phyloP scores from a whole-genome alignment of 2,888 invertebrate genomes.

The Orgyia antiqua region DNA sequence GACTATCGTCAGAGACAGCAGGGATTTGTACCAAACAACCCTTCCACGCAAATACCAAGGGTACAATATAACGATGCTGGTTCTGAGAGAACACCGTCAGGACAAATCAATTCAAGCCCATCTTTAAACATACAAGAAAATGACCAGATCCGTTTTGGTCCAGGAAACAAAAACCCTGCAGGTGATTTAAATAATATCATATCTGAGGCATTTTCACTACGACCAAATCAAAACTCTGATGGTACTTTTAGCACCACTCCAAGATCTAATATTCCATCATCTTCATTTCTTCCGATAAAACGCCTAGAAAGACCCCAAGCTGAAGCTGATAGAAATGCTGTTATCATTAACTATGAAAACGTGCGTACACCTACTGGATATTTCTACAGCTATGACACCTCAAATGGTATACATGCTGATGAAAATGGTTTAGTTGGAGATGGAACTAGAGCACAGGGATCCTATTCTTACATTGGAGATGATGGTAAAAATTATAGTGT shows the following conservation, averaged over 20 bases:
- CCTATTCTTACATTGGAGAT: conserved; percentile 60
- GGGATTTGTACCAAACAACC: too few relatives aligned
- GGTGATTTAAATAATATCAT: not conserved
- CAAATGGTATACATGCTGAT: conserved; percentile 60
- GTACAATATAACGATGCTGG: not conserved
- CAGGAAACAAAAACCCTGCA: conserved; percentile 4
- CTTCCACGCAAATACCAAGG: not conserved
- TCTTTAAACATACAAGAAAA: not conserved
- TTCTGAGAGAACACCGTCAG: conserved; percentile 1
- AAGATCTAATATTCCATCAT: not conserved
- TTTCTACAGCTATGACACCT: conserved; percentile 56
- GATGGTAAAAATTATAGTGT: conserved; percentile 58
- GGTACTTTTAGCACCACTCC: conserved; percentile 4
- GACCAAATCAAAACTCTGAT: conserved; percentile 2
- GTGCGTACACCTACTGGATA: conserved; percentile 45
- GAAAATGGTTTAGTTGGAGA: conserved; percentile 50
- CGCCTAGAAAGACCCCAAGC: conserved; percentile 40
- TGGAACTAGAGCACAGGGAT: conserved; percentile 54
- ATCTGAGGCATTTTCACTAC: not conserved
- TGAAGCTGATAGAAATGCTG: conserved; percentile 44
- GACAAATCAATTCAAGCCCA: conserved; percentile 2
- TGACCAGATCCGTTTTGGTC: not conserved
- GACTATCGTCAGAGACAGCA: too few relatives aligned
- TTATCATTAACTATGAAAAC: conserved; percentile 49
- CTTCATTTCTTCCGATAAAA: not conserved